phyloP scores from a whole-genome alignment of 2,888 invertebrate genomes.

The Emmelina monodactyla region DNA sequence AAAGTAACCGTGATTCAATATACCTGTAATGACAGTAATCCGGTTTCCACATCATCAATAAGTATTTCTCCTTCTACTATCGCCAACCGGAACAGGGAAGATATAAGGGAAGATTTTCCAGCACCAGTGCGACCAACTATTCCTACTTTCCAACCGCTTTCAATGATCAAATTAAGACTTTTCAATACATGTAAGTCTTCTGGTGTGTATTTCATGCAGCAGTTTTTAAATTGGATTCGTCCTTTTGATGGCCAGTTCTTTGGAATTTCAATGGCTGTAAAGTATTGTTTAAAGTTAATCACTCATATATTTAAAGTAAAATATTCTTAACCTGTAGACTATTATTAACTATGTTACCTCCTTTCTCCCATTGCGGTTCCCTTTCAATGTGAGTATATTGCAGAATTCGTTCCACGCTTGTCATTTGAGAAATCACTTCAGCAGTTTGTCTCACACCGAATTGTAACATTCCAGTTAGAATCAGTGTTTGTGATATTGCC shows the following conservation, averaged over 20 bases:
- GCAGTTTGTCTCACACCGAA: slow-evolving; percentile 75
- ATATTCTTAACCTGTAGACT: background rate
- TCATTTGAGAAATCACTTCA: slow-evolving; percentile 76
- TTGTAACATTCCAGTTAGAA: slow-evolving; percentile 75
- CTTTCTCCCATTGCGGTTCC: slow-evolving; percentile 62
- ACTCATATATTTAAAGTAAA: no score
- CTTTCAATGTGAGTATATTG: slow-evolving; percentile 74
- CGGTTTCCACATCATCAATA: slow-evolving; percentile 72
- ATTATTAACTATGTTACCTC: slow-evolving; percentile 28
- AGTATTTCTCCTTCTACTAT: slow-evolving; percentile 73
- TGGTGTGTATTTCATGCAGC: slow-evolving; percentile 72
- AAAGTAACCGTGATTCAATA: background rate
- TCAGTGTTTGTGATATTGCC: slow-evolving; percentile 73
- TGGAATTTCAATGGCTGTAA: slow-evolving; percentile 58
- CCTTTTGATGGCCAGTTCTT: slow-evolving; percentile 75
- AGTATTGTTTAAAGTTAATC: background rate
- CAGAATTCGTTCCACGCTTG: slow-evolving; percentile 76
- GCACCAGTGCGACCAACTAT: slow-evolving; percentile 87
- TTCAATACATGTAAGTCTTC: slow-evolving; percentile 75
- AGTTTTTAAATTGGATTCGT: slow-evolving; percentile 66
- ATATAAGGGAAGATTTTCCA: slow-evolving; percentile 81
- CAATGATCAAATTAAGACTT: slow-evolving; percentile 72
- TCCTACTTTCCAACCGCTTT: slow-evolving; percentile 77
- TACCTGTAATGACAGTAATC: slow-evolving; percentile 40
- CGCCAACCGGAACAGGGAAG: slow-evolving; percentile 79